Conservation (phyloP, 2,888 invertebrate genomes). For the Heliconius sara region DNA sequence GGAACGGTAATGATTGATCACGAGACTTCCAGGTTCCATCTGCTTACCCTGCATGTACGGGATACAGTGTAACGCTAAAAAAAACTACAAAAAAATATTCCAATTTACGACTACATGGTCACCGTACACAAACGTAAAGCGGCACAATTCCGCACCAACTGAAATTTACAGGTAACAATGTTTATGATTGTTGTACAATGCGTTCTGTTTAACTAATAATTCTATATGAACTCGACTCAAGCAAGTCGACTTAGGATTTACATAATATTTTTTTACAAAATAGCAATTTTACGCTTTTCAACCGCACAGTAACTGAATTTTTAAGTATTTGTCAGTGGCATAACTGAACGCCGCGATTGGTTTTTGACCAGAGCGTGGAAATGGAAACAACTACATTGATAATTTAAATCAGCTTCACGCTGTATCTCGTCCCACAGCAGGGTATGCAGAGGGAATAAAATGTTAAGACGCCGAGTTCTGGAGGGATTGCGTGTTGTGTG, state of each 20-base stretch:
- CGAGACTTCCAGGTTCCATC: too few relatives aligned
- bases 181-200: slow-evolving; percentile 61
- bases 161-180: slow-evolving; percentile 79
- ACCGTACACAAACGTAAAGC: slow-evolving; percentile 58
- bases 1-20: too few relatives aligned
- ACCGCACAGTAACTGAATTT: background rate
- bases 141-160: slow-evolving; percentile 60
- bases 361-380: too few relatives aligned
- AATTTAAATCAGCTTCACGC: too few relatives aligned
- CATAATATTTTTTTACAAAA: background rate
- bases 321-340: background rate
- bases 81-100: background rate
- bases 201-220: slow-evolving; percentile 55
- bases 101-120: slow-evolving; percentile 52
- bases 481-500: too few relatives aligned
- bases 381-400: too few relatives aligned
- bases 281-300: background rate
- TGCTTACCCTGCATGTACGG: too few relatives aligned
- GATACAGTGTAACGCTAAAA: too few relatives aligned
- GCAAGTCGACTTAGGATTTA: background rate
- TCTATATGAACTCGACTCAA: slow-evolving; percentile 47
- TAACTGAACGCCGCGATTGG: background rate
- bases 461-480: too few relatives aligned
- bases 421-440: too few relatives aligned
- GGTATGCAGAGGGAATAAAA: too few relatives aligned